These are phyloP conservation scores for Rostratula benghalensis DNA, from an alignment of 2,113 vertebrate species.

Conservation along the genomic window DNA sequence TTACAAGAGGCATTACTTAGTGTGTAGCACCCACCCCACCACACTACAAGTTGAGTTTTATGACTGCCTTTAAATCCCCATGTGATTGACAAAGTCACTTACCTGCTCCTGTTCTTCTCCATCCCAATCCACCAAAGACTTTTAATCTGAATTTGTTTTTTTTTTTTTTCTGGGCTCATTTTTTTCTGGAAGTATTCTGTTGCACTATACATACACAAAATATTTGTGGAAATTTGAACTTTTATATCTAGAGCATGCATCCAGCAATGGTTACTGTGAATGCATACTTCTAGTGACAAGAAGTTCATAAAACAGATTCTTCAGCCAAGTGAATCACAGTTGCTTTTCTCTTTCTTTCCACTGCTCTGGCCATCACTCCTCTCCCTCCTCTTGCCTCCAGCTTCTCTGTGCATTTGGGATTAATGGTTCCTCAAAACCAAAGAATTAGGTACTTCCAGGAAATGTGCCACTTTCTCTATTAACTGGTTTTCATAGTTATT, in stretches of 20 bases:
- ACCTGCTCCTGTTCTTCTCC: background rate
- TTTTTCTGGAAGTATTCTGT: background rate
- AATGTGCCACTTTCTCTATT: background rate
- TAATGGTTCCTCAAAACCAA: background rate
- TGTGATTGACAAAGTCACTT: background rate
- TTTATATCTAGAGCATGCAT: background rate
- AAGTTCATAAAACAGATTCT: background rate
- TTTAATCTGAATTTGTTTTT: background rate
- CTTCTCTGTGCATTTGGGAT: background rate
- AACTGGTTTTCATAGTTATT: accelerated
- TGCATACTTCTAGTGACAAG: background rate
- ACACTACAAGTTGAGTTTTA: background rate
- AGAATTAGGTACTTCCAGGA: background rate
- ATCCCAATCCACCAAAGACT: background rate
- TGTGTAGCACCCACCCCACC: accelerated
- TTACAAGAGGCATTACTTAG: background rate
- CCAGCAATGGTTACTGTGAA: background rate
- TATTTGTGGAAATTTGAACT: background rate
- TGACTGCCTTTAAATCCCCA: background rate
- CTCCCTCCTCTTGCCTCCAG: background rate
- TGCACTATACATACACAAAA: background rate
- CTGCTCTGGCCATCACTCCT: background rate
- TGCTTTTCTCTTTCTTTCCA: background rate
- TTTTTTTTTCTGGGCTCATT: background rate
- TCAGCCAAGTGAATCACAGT: background rate